A percentile compares a stretch with the other conserved stretches of the same genome.
Evolutionary conservation across 2,888 invertebrate species (phyloP).

Genomic region (Drosophila affinis): DNA sequence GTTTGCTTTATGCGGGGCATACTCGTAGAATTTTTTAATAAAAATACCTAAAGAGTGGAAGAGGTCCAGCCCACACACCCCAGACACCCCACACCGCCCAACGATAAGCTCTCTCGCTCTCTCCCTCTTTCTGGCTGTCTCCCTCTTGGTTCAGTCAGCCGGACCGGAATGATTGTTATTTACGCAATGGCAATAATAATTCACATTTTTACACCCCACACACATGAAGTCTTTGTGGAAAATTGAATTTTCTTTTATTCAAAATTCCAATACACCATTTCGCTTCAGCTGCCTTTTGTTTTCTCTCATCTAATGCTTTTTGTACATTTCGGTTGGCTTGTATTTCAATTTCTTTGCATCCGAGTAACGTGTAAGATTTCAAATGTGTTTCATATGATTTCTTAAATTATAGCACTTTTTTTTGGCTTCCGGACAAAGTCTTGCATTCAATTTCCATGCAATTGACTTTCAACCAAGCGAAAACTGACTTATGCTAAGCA

Average conservation of each 20-base stretch:
- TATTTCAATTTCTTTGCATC: slow-evolving; percentile 39
- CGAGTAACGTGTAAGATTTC: not conserved
- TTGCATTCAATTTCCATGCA: slow-evolving; percentile 46
- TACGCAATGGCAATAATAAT: slow-evolving; percentile 81
- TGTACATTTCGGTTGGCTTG: not conserved
- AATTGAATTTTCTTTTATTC: slow-evolving; percentile 68
- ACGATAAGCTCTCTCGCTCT: not conserved
- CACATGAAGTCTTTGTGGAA: slow-evolving; percentile 28
- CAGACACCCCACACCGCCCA: not conserved
- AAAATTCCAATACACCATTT: slow-evolving; percentile 62
- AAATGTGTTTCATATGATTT: not conserved
- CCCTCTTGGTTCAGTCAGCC: slow-evolving; percentile 29
- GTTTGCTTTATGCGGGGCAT: slow-evolving; percentile 27
- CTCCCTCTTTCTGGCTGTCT: not conserved
- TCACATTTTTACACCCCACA: slow-evolving; percentile 57
- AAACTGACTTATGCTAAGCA: slow-evolving; percentile 39
- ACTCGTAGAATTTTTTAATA: slow-evolving; percentile 59
- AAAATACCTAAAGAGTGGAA: slow-evolving; percentile 52
- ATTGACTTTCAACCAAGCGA: slow-evolving; percentile 31
- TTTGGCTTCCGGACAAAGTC: slow-evolving; percentile 13
- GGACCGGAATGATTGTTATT: slow-evolving; percentile 78
- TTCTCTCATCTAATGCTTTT: slow-evolving; percentile 38
- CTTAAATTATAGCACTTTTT: slow-evolving; percentile 17
- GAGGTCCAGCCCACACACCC: not conserved
- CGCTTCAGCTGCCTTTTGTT: slow-evolving; percentile 8